phyloP scores from a whole-genome alignment of 2,113 vertebrate genomes.

The Motacilla tschutschensis region DNA sequence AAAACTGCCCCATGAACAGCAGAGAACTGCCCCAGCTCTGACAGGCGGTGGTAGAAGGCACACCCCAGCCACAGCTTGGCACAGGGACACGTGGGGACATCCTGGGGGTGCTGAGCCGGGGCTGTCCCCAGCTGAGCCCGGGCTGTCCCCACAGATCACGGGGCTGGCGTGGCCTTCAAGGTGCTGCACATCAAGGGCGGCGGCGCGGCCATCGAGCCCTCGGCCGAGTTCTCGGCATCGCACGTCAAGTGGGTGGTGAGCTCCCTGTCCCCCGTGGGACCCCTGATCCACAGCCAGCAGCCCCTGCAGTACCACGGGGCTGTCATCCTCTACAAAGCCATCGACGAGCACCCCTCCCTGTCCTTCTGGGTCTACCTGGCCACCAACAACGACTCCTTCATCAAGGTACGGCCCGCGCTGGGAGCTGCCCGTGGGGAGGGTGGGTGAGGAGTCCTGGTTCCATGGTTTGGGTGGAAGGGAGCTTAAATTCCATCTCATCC shows the following conservation, averaged over 20 bases:
- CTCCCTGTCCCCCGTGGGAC: conserved; percentile 85
- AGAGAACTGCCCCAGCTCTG: too few relatives aligned
- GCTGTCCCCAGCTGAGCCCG: too few relatives aligned
- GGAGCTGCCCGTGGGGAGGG: neutral
- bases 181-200: conserved; percentile 81
- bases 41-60: too few relatives aligned
- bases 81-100: fast-evolving
- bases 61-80: too few relatives aligned
- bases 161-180: conserved; percentile 72
- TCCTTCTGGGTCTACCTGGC: conserved; percentile 85
- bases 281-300: conserved; percentile 72
- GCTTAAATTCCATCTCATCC: fast-evolving
- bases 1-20: too few relatives aligned
- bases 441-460: fast-evolving
- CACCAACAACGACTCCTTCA: conserved; percentile 83
- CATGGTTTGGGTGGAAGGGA: fast-evolving
- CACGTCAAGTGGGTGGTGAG: conserved; percentile 85
- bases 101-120: fast-evolving
- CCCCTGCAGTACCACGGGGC: conserved; percentile 76
- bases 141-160: conserved; percentile 43
- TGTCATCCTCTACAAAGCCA: conserved; percentile 82
- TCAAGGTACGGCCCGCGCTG: conserved; percentile 58
- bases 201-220: conserved; percentile 70
- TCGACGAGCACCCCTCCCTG: conserved; percentile 68
- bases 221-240: conserved; percentile 74